A percentile compares a stretch with the other conserved stretches of the same genome.
phyloP scores from a whole-genome alignment of 2,797 vertebrate species.

The Esox masquinongy region DNA sequence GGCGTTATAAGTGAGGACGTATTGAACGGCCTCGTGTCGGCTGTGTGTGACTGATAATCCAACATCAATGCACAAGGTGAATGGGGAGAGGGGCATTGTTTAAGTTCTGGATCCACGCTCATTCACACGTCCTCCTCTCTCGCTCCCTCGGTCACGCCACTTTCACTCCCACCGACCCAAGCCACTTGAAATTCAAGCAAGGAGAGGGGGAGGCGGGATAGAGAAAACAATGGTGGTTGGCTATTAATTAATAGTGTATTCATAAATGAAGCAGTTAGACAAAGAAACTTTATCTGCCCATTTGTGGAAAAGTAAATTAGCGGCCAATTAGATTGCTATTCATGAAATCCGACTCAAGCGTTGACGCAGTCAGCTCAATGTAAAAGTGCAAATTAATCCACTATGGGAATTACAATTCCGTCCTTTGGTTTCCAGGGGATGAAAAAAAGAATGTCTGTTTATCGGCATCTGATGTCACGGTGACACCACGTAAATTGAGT shows the following conservation, averaged over 20 bases:
- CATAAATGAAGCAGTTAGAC: constrained; percentile 72
- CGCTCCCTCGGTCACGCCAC: constrained; percentile 31
- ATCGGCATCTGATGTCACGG: constrained; percentile 47
- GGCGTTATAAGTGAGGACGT: neutral
- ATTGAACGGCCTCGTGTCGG: constrained; percentile 45
- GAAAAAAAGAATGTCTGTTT: constrained; percentile 40
- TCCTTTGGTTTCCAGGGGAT: constrained; percentile 28
- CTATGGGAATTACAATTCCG: constrained; percentile 52
- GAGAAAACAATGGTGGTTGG: constrained; percentile 65
- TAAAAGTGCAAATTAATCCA: constrained; percentile 76
- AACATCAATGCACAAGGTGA: constrained; percentile 38
- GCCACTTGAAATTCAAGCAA: constrained; percentile 46
- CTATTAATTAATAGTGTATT: constrained; percentile 73
- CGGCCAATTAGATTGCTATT: constrained; percentile 74
- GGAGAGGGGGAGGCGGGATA: constrained; percentile 42
- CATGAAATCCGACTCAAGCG: constrained; percentile 69
- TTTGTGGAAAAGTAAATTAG: constrained; percentile 69
- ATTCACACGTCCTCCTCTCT: neutral
- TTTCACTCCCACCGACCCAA: constrained; percentile 2
- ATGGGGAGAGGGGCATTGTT: constrained; percentile 48
- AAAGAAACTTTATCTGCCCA: constrained; percentile 35
- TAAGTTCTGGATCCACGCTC: constrained; percentile 39
- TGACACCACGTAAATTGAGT: constrained; percentile 59
- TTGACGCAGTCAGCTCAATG: constrained; percentile 77
- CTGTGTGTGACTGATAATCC: constrained; percentile 51